These are phyloP conservation scores for Laothoe populi DNA, from an alignment of 2,888 invertebrate genomes.

Conservation along the genomic window DNA sequence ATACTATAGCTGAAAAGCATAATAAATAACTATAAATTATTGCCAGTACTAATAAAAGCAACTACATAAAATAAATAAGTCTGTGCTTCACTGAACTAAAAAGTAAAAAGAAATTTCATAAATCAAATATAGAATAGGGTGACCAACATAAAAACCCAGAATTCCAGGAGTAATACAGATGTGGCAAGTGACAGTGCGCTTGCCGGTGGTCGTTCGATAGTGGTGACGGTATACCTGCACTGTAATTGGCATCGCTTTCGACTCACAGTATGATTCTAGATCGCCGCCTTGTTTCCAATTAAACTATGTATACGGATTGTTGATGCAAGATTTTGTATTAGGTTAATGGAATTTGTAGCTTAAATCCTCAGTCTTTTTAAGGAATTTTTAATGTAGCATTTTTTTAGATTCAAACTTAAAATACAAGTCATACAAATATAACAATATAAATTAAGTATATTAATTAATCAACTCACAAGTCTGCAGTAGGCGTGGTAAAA, in stretches of 20 bases:
- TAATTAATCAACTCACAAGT: too few species aligned
- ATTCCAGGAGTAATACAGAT: not conserved
- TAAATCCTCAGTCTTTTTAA: not conserved
- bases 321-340: constrained; percentile 11
- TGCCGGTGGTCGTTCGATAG: not conserved
- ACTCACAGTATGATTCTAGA: constrained; percentile 44
- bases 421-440: too few species aligned
- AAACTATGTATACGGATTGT: constrained; percentile 19
- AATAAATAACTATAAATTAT: too few species aligned
- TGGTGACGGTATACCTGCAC: constrained; percentile 35
- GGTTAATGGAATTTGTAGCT: not conserved
- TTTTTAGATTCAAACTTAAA: not conserved
- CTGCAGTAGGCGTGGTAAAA: too few species aligned
- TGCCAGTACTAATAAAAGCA: too few species aligned
- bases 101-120: not conserved
- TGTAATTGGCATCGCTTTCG: constrained; percentile 76
- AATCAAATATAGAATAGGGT: not conserved
- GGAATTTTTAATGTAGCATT: not conserved
- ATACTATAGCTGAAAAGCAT: too few species aligned
- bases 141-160: not conserved
- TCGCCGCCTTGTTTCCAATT: constrained; percentile 20
- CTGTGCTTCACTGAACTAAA: too few species aligned
- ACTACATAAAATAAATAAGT: too few species aligned
- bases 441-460: too few species aligned
- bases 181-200: not conserved